phyloP scores from a whole-genome alignment of 2,797 vertebrate genomes.

The Acipenser ruthenus region DNA sequence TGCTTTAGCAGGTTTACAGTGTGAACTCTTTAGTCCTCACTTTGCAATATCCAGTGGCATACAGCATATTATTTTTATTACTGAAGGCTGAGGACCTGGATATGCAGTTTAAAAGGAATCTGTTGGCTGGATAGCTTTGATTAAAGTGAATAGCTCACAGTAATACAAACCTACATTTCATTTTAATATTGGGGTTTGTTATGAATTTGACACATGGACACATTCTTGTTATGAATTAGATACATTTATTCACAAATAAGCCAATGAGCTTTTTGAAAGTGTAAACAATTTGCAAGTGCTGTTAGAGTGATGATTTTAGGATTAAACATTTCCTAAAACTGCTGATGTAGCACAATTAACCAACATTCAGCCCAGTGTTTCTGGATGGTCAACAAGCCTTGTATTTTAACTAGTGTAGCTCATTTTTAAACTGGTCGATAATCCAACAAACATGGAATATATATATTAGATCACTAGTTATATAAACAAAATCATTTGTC shows the following conservation, averaged over 20 bases:
- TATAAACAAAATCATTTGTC: too few relatives aligned
- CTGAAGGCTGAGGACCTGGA: neutral
- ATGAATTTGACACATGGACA: neutral
- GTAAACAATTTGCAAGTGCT: neutral
- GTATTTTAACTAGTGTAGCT: too few relatives aligned
- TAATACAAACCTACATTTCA: neutral
- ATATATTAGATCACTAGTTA: too few relatives aligned
- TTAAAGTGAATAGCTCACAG: neutral
- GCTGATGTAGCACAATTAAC: too few relatives aligned
- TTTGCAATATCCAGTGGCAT: neutral
- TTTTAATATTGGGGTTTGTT: too few relatives aligned
- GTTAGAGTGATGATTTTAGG: neutral
- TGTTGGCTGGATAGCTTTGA: neutral
- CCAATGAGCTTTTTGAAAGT: neutral
- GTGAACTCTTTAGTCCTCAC: neutral
- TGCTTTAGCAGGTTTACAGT: neutral
- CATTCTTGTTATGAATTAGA: neutral
- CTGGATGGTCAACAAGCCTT: too few relatives aligned
- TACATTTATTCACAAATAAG: neutral
- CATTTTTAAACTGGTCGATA: too few relatives aligned
- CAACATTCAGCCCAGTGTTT: too few relatives aligned
- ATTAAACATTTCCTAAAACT: neutral
- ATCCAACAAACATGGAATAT: too few relatives aligned
- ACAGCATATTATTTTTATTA: neutral
- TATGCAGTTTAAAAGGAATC: neutral